These are phyloP conservation scores for Diplazon laetatorius DNA, from an alignment of 2,888 invertebrate species.

Conservation along the genomic window DNA sequence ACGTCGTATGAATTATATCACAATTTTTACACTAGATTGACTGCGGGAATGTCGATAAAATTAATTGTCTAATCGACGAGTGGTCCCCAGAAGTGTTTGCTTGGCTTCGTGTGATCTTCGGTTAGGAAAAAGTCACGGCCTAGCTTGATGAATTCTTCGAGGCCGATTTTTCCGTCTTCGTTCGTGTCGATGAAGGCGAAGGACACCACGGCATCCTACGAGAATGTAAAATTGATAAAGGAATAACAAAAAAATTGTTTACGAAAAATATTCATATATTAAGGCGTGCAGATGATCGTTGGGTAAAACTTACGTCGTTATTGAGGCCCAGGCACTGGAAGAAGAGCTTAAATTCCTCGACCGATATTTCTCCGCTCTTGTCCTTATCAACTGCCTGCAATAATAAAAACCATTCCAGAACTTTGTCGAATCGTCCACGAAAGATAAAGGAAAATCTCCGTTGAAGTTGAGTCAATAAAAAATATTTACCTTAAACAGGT, in stretches of 20 bases:
- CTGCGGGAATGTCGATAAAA: conserved; percentile 7
- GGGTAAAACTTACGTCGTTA: conserved; percentile 84
- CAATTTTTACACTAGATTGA: conserved; percentile 57
- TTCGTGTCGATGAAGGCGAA: conserved; percentile 92
- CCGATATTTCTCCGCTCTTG: conserved; percentile 89
- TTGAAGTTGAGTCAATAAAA: neutral
- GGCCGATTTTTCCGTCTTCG: conserved; percentile 89
- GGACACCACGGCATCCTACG: conserved; percentile 87
- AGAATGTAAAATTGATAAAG: conserved; percentile 37
- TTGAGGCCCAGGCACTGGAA: conserved; percentile 90
- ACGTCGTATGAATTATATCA: conserved; percentile 60
- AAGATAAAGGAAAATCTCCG: too few species aligned
- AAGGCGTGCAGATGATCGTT: neutral
- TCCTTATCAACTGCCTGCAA: conserved; percentile 92
- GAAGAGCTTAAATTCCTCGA: conserved; percentile 92
- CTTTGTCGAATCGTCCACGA: too few species aligned
- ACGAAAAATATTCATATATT: conserved; percentile 10
- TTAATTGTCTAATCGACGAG: conserved; percentile 84
- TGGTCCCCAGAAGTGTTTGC: conserved; percentile 95
- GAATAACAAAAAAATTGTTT: conserved; percentile 20
- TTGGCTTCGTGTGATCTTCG: conserved; percentile 89
- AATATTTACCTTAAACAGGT: conserved; percentile 88
- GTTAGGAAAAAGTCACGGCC: conserved; percentile 92
- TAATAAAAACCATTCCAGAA: conserved; percentile 32
- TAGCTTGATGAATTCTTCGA: conserved; percentile 91